Percentiles rank a stretch among this genome's conserved stretches.
These are phyloP conservation scores for Bubo bubo DNA, from an alignment of 2,113 vertebrate species.

Conservation along the genomic window DNA sequence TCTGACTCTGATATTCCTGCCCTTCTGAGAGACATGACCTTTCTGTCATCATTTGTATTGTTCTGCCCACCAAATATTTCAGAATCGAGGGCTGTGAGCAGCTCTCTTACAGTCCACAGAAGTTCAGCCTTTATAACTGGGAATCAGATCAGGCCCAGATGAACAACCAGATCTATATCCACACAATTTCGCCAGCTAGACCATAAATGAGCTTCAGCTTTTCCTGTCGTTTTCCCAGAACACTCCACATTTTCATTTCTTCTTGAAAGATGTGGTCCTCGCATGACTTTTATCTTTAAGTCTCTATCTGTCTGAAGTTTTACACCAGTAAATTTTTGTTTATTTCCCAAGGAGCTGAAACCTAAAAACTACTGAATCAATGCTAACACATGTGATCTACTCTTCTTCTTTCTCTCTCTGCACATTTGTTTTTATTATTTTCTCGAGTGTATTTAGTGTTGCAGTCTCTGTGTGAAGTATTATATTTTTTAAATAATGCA, in stretches of 20 bases:
- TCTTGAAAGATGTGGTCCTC: neutral
- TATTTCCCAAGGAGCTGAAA: neutral
- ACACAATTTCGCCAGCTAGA: neutral
- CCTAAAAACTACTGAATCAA: neutral
- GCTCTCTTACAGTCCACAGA: neutral
- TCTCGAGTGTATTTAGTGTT: neutral
- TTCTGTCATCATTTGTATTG: neutral
- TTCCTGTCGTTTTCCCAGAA: neutral
- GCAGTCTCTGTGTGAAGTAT: neutral
- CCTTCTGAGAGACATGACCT: neutral
- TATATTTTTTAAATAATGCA: constrained; percentile 37
- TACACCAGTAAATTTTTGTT: neutral
- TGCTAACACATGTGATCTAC: neutral
- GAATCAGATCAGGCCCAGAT: neutral
- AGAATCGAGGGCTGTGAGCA: neutral
- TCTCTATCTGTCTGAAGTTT: neutral
- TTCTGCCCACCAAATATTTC: neutral
- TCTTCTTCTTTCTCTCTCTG: neutral
- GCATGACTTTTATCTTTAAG: neutral
- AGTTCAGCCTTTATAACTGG: neutral
- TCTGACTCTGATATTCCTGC: neutral
- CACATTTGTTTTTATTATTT: neutral
- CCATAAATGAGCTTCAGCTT: neutral
- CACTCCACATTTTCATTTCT: neutral
- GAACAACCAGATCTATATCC: neutral